A percentile compares a stretch with the other conserved stretches of the same genome.
Evolutionary conservation across 1,140 invertebrate species (phyloP).

Genomic region (Dryas iulia): DNA sequence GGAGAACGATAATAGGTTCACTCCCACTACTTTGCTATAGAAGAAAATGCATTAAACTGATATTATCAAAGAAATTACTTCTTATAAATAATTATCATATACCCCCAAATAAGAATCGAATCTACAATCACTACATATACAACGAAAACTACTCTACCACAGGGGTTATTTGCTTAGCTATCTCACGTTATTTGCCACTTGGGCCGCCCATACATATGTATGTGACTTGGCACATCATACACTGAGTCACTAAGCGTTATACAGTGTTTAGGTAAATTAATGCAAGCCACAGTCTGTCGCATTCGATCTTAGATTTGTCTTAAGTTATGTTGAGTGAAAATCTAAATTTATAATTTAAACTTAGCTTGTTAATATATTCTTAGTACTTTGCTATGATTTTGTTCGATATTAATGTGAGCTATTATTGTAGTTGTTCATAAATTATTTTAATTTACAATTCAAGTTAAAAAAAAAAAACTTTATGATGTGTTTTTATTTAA

Average conservation of each 20-base stretch:
- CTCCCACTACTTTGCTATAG: no score
- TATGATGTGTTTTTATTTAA: no score
- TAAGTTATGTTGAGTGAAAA: neutral
- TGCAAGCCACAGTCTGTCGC: conserved; percentile 5
- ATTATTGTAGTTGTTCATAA: no score
- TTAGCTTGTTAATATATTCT: neutral
- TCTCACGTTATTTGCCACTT: neutral
- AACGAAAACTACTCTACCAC: no score
- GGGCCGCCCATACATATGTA: neutral
- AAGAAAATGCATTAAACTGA: no score
- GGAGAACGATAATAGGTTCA: no score
- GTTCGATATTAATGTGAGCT: no score
- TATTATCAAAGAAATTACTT: no score
- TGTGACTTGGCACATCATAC: conserved; percentile 9
- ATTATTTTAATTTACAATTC: no score
- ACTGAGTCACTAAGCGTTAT: conserved; percentile 23
- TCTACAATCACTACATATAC: neutral
- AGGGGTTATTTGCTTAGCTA: neutral
- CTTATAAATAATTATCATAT: no score
- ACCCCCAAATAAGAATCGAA: neutral
- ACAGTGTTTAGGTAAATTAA: conserved; percentile 17
- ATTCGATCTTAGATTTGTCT: neutral
- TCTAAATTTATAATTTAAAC: neutral
- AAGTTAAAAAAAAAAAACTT: no score
- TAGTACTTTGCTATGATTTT: neutral